Conservation (phyloP, 2,888 invertebrate species). For the Ashinkailepas kermadecensis region DNA sequence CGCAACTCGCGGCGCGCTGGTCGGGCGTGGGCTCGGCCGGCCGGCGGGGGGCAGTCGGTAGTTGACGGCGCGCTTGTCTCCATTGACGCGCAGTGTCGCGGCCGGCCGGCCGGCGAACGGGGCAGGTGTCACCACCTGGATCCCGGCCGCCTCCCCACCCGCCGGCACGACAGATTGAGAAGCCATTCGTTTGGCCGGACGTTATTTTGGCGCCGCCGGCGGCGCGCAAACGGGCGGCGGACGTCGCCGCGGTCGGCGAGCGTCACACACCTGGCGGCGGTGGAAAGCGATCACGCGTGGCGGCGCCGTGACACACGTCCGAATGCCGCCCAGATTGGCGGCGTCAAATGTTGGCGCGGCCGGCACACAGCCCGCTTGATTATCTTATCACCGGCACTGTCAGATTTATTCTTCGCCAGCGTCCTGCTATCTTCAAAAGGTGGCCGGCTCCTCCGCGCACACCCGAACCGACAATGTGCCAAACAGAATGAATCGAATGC, state of each 20-base stretch:
- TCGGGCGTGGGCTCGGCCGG: not conserved
- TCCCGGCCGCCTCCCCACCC: not conserved
- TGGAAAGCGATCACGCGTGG: not conserved
- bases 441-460: not conserved
- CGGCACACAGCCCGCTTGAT: not conserved
- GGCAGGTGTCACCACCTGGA: not conserved
- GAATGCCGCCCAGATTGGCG: not conserved
- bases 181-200: too few species aligned
- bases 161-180: too few species aligned
- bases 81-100: constrained; percentile 4
- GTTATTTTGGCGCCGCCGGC: not conserved
- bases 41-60: not conserved
- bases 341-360: constrained; percentile 13
- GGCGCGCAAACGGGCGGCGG: not conserved
- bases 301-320: not conserved
- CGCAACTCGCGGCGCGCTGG: not conserved
- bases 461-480: not conserved
- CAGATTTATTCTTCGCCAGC: constrained; percentile 13
- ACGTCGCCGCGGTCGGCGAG: not conserved
- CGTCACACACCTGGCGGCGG: not conserved
- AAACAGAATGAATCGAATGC: constrained; percentile 13
- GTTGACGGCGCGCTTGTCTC: not conserved
- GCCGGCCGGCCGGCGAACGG: not conserved
- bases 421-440: constrained; percentile 19
- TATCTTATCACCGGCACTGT: constrained; percentile 19